Conservation (phyloP, 2,888 invertebrate species). For the Belgica antarctica region DNA sequence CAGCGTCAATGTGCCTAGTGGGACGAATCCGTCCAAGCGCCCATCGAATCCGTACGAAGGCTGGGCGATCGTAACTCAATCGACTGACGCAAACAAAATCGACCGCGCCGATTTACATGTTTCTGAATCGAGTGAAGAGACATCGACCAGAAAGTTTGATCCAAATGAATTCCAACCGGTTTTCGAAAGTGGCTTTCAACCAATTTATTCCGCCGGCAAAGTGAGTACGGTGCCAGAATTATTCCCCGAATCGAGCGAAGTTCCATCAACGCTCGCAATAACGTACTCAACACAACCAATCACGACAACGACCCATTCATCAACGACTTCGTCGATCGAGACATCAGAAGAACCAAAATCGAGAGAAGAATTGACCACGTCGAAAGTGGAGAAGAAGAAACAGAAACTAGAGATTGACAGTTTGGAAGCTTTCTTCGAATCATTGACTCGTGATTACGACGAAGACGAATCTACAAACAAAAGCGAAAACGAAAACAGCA, state of each 20-base stretch:
- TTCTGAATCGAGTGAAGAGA: conserved; percentile 47
- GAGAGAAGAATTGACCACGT: neutral
- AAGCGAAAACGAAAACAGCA: conserved; percentile 37
- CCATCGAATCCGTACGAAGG: conserved; percentile 59
- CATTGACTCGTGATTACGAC: conserved; percentile 40
- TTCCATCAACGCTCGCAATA: conserved; percentile 25
- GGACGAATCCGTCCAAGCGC: no score
- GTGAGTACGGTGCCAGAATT: conserved; percentile 29
- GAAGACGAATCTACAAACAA: conserved; percentile 32
- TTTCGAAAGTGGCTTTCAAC: conserved; percentile 67
- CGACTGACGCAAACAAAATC: conserved; percentile 52
- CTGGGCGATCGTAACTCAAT: conserved; percentile 60
- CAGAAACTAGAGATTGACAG: conserved; percentile 41
- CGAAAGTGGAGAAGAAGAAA: conserved; percentile 26
- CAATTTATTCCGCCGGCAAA: conserved; percentile 58
- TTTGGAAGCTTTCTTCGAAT: conserved; percentile 42
- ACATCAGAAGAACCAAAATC: neutral
- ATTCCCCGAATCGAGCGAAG: conserved; percentile 14
- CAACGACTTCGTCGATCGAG: neutral
- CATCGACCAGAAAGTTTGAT: conserved; percentile 59
- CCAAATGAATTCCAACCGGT: conserved; percentile 68
- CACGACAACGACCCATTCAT: neutral
- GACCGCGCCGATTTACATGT: conserved; percentile 51
- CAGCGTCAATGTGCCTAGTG: conserved; percentile 62
- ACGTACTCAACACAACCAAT: conserved; percentile 26